Percentiles rank a stretch among this genome's conserved stretches.
phyloP scores from a whole-genome alignment of 2,113 vertebrate species.

The Helogale parvula region DNA sequence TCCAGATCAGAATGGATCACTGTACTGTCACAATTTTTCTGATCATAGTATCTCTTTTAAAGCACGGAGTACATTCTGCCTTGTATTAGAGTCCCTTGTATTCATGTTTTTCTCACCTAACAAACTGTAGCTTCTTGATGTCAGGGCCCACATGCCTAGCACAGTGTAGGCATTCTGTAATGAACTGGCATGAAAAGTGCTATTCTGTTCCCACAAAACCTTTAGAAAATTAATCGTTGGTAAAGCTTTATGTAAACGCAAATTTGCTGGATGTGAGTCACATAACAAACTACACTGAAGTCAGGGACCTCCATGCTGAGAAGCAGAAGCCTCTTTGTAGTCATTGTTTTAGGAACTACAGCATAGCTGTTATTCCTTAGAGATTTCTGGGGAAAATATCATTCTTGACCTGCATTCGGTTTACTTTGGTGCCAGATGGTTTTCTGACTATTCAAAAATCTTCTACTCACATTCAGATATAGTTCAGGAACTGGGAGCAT shows the following conservation, averaged over 20 bases:
- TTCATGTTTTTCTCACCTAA: neutral
- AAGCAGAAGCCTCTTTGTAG: neutral
- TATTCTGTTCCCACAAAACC: neutral
- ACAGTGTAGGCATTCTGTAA: no score
- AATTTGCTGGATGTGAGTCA: neutral
- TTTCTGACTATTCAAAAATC: neutral
- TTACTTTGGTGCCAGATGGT: neutral
- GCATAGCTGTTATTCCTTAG: neutral
- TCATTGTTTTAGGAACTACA: neutral
- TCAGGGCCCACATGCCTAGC: neutral
- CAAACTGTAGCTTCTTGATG: no score
- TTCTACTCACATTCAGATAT: neutral
- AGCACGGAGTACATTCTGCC: fast-evolving
- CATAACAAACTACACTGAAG: neutral
- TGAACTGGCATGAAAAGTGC: neutral
- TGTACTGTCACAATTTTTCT: neutral
- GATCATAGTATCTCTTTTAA: neutral
- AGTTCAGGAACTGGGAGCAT: neutral
- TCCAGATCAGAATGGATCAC: neutral
- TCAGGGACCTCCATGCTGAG: neutral
- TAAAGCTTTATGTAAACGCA: neutral
- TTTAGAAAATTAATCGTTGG: neutral
- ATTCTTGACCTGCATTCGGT: neutral
- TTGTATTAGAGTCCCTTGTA: neutral
- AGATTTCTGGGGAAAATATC: fast-evolving